A percentile compares a stretch with the other conserved stretches of the same genome.
These are phyloP conservation scores for Elgonia sp. DNA, from an alignment of 2,888 invertebrate genomes.

Conservation along the genomic window DNA sequence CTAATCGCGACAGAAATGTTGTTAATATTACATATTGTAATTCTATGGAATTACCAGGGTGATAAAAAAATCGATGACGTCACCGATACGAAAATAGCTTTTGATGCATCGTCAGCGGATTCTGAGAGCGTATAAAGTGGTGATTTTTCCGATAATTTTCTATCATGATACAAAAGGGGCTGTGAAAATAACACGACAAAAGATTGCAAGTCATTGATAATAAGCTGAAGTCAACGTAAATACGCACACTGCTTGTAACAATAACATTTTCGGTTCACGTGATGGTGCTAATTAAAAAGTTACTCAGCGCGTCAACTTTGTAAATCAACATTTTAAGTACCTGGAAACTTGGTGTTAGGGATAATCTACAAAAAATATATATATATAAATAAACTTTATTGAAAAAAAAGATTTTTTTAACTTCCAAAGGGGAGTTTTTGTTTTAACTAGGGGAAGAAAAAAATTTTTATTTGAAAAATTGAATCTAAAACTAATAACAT, in stretches of 20 bases:
- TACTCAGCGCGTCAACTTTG: constrained; percentile 1
- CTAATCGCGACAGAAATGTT: neutral
- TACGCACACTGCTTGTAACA: constrained; percentile 35
- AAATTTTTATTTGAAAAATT: no score
- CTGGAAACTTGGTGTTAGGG: neutral
- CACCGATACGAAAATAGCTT: constrained; percentile 70
- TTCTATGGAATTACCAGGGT: constrained; percentile 60
- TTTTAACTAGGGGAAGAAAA: no score
- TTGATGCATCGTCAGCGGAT: constrained; percentile 70
- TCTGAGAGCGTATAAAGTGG: constrained; percentile 71
- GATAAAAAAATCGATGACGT: constrained; percentile 72
- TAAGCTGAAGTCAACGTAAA: constrained; percentile 48
- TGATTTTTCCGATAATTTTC: constrained; percentile 75
- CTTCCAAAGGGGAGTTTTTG: no score
- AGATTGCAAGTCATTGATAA: constrained; percentile 72
- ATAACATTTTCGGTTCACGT: constrained; percentile 19
- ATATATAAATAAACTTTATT: neutral
- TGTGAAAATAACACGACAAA: constrained; percentile 68
- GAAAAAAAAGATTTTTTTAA: constrained; percentile 7
- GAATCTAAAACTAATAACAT: no score
- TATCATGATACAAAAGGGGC: constrained; percentile 66
- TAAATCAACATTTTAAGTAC: neutral
- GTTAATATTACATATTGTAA: constrained; percentile 63
- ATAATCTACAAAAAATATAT: neutral
- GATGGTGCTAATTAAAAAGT: constrained; percentile 25